These are phyloP conservation scores for Lysiphlebus fabarum DNA, from an alignment of 1,140 invertebrate species.

Conservation along the genomic window DNA sequence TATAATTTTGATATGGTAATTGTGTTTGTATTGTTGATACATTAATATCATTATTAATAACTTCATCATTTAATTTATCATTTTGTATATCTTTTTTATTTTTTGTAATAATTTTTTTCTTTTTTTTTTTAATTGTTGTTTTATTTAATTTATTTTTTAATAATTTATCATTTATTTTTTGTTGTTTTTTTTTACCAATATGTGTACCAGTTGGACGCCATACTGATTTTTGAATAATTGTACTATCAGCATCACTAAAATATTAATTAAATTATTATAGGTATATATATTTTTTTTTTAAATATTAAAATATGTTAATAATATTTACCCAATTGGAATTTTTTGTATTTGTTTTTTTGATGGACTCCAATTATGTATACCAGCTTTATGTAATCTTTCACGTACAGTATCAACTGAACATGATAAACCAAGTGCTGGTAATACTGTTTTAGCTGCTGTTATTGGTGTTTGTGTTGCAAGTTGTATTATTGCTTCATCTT, in stretches of 20 bases:
- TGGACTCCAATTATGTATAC: conserved; percentile 54
- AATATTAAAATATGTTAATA: conserved; percentile 17
- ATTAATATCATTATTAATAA: conserved; percentile 15
- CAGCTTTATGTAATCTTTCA: conserved; percentile 52
- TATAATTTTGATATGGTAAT: too few relatives aligned
- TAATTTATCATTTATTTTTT: too few relatives aligned
- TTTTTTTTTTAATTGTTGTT: conserved; percentile 32
- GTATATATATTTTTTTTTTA: conserved; percentile 1
- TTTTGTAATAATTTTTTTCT: conserved; percentile 34
- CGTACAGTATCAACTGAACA: conserved; percentile 52
- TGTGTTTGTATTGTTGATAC: too few relatives aligned
- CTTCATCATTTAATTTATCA: conserved; percentile 18
- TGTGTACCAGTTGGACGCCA: conserved; percentile 53
- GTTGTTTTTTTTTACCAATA: conserved; percentile 43
- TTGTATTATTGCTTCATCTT: conserved; percentile 50
- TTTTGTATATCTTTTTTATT: conserved; percentile 20
- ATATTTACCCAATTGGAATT: conserved; percentile 44
- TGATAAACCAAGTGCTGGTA: conserved; percentile 48
- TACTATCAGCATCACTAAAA: conserved; percentile 41
- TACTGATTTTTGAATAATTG: conserved; percentile 48
- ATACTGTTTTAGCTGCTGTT: conserved; percentile 51
- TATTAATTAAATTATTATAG: conserved; percentile 19
- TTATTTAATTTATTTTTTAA: conserved; percentile 29
- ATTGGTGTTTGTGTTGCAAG: conserved; percentile 50
- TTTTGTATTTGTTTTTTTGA: conserved; percentile 52